Percentiles rank a stretch among this genome's conserved stretches.
Evolutionary conservation across 2,797 vertebrate species (phyloP).

Genomic region (Pitangus sulphuratus): DNA sequence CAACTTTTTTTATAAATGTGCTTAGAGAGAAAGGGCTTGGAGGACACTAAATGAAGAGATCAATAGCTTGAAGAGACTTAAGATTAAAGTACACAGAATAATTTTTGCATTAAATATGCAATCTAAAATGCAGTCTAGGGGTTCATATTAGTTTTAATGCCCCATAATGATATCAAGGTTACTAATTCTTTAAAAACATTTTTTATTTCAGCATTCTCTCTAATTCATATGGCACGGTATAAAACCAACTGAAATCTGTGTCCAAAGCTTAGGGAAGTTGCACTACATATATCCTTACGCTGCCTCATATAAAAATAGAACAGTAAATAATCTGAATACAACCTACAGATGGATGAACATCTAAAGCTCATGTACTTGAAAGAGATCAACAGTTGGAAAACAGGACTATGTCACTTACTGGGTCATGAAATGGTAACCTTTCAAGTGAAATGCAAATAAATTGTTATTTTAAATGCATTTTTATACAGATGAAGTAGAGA

Average conservation of each 20-base stretch:
- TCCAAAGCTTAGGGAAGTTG: neutral
- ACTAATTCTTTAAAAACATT: neutral
- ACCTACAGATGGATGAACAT: neutral
- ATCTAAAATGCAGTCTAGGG: neutral
- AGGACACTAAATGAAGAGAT: neutral
- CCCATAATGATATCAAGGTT: neutral
- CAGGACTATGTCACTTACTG: neutral
- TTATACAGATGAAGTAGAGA: constrained; percentile 7
- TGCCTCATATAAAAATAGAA: neutral
- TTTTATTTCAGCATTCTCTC: neutral
- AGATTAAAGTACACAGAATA: neutral
- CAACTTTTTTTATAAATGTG: neutral
- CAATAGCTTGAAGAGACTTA: neutral
- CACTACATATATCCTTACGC: neutral
- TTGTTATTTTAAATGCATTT: constrained; percentile 10
- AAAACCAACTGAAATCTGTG: neutral
- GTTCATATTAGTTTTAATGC: neutral
- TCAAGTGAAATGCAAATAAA: constrained; percentile 2
- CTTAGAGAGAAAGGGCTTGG: neutral
- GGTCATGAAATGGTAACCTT: neutral
- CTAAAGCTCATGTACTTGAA: constrained; percentile 13
- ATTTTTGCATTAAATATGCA: neutral
- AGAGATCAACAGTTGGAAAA: neutral
- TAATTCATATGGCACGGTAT: neutral
- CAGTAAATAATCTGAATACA: neutral